Conservation (phyloP, 2,888 invertebrate species). For the Hyposoter dolosus region DNA sequence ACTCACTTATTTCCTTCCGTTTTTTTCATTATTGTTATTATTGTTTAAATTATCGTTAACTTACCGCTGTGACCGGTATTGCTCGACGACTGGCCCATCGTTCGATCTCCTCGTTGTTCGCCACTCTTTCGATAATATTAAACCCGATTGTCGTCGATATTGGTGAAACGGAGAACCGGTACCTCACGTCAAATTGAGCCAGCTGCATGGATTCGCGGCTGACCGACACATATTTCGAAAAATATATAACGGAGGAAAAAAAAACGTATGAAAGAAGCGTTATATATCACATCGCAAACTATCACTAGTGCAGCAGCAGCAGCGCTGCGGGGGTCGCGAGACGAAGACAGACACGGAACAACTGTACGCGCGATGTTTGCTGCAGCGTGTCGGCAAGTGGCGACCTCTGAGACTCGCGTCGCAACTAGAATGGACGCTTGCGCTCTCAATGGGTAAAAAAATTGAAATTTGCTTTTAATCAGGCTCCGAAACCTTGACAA, state of each 20-base stretch:
- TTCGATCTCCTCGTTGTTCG: conserved; percentile 57
- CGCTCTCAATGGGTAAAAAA: conserved; percentile 39
- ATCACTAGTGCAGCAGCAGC: conserved; percentile 74
- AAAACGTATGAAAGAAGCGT: conserved; percentile 62
- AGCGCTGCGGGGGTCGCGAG: conserved; percentile 72
- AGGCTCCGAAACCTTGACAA: too few species aligned
- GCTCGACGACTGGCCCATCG: conserved; percentile 84
- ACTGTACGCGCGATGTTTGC: neutral
- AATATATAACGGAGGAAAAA: conserved; percentile 61
- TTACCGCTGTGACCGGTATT: conserved; percentile 83
- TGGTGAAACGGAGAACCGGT: conserved; percentile 33
- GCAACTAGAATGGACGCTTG: conserved; percentile 13
- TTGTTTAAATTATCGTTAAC: conserved; percentile 64
- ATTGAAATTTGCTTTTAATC: too few species aligned
- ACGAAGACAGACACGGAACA: conserved; percentile 73
- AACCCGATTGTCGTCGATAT: conserved; percentile 41
- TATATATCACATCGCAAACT: conserved; percentile 78
- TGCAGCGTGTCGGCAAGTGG: conserved; percentile 51
- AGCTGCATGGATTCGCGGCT: conserved; percentile 74
- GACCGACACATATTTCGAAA: conserved; percentile 76
- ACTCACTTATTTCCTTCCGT: neutral
- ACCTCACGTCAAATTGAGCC: conserved; percentile 74
- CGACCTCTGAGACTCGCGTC: conserved; percentile 5
- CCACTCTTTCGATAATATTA: conserved; percentile 31
- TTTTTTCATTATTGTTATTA: conserved; percentile 2